Conservation (phyloP, 2,797 vertebrate genomes). For the Otus scops region DNA sequence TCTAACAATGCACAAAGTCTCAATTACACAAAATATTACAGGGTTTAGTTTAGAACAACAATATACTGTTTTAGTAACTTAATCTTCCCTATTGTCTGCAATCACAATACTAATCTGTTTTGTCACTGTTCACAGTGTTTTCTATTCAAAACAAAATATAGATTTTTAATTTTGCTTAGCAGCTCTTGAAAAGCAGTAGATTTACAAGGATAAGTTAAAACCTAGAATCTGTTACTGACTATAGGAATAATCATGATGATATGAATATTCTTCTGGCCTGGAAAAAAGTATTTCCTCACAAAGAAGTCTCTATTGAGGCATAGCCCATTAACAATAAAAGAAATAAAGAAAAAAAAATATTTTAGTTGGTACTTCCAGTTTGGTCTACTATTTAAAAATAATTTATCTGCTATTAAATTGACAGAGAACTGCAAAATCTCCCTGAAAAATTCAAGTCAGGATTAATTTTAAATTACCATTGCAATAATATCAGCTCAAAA, state of each 20-base stretch:
- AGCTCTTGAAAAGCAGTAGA: slow-evolving; percentile 43
- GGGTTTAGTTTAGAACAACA: slow-evolving; percentile 72
- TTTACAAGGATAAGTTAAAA: slow-evolving; percentile 38
- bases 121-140: slow-evolving; percentile 35
- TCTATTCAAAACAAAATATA: slow-evolving; percentile 57
- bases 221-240: background rate
- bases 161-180: slow-evolving; percentile 54
- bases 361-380: background rate
- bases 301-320: background rate
- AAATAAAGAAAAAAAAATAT: background rate
- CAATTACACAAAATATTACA: slow-evolving; percentile 72
- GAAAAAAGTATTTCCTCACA: slow-evolving; percentile 29
- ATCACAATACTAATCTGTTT: slow-evolving; percentile 57
- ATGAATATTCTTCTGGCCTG: slow-evolving; percentile 14
- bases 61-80: slow-evolving; percentile 62
- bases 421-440: background rate
- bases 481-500: background rate
- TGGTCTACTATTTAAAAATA: slow-evolving; percentile 30
- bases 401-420: background rate
- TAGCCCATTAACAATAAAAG: background rate
- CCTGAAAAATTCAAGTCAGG: slow-evolving; percentile 13
- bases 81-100: slow-evolving; percentile 65
- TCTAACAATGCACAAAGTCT: slow-evolving; percentile 64
- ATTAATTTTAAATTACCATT: background rate
- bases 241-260: background rate